phyloP scores from a whole-genome alignment of 2,888 invertebrate genomes.

The Cybosia mesomella region DNA sequence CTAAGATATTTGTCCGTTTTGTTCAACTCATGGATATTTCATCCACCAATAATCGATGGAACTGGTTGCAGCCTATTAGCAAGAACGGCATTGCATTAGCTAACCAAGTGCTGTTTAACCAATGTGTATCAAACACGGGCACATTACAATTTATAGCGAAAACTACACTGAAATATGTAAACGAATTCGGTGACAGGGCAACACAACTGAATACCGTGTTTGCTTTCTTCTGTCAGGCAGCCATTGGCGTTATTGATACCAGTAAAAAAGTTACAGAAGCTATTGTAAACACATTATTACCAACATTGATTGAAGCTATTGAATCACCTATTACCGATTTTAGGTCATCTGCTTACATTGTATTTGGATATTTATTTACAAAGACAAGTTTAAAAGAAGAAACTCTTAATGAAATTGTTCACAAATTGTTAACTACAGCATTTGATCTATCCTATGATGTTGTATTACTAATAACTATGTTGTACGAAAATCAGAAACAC shows the following conservation, averaged over 20 bases:
- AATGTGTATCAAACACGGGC: slow-evolving; percentile 86
- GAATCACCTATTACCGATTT: slow-evolving; percentile 90
- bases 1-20: slow-evolving; percentile 94
- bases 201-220: slow-evolving; percentile 90
- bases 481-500: slow-evolving; percentile 89
- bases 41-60: slow-evolving; percentile 89
- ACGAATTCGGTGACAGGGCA: slow-evolving; percentile 87
- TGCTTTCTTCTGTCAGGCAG: slow-evolving; percentile 93
- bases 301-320: slow-evolving; percentile 90
- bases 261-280: slow-evolving; percentile 86
- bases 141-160: slow-evolving; percentile 71
- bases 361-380: slow-evolving; percentile 89
- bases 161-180: slow-evolving; percentile 78
- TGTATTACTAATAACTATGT: slow-evolving; percentile 88
- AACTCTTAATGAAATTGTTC: slow-evolving; percentile 88
- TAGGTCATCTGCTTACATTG: slow-evolving; percentile 91
- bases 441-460: slow-evolving; percentile 86
- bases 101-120: slow-evolving; percentile 90
- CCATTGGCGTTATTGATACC: slow-evolving; percentile 90
- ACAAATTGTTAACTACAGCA: slow-evolving; percentile 71
- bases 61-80: slow-evolving; percentile 91
- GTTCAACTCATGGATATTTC: slow-evolving; percentile 92
- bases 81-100: slow-evolving; percentile 92
- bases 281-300: slow-evolving; percentile 90
- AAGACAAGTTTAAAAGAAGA: slow-evolving; percentile 89